Conservation (phyloP, 2,113 vertebrate species). For the Elachura formosa region DNA sequence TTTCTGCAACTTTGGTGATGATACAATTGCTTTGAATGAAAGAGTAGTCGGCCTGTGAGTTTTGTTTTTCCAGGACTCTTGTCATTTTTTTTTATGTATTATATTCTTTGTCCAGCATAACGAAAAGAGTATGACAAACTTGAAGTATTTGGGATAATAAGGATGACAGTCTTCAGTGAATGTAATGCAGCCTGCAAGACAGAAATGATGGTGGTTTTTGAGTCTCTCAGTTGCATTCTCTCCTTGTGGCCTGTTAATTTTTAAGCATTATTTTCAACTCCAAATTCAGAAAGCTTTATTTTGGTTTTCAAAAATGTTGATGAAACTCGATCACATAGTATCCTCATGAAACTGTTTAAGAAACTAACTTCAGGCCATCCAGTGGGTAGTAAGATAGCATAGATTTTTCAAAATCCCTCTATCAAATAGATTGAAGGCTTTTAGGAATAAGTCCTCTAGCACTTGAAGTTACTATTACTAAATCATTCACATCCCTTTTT, state of each 20-base stretch:
- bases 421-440: constrained; percentile 11
- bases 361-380: background rate
- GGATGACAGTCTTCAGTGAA: background rate
- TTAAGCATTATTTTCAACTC: background rate
- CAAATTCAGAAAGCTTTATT: background rate
- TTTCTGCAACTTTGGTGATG: constrained; percentile 33
- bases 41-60: background rate
- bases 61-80: background rate
- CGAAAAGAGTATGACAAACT: background rate
- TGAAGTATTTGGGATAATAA: constrained; percentile 24
- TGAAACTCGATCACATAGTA: background rate
- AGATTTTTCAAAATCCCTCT: background rate
- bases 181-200: background rate
- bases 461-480: constrained; percentile 56
- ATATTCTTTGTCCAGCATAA: background rate
- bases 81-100: background rate
- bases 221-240: background rate
- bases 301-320: constrained; percentile 18
- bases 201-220: background rate
- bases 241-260: constrained; percentile 6
- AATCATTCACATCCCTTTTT: constrained; percentile 70
- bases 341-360: background rate
- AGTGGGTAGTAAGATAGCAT: background rate
- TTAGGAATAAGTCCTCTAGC: constrained; percentile 29
- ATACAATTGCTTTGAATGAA: constrained; percentile 28